Evolutionary conservation across 2,888 invertebrate species (phyloP).

Genomic region (Keiferia lycopersicella): DNA sequence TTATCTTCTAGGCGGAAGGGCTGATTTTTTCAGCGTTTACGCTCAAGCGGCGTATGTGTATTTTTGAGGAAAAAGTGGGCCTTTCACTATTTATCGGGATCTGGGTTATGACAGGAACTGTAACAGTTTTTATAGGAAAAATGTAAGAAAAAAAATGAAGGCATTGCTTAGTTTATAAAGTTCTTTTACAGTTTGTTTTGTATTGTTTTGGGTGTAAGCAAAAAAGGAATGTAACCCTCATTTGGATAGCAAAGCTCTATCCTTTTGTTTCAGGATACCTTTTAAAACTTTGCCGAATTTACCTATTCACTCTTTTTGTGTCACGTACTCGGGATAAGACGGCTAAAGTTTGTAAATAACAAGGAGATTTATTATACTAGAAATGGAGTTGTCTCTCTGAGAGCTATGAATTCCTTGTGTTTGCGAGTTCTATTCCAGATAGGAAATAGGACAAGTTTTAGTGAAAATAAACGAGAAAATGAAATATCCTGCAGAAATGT

Average conservation of each 20-base stretch:
- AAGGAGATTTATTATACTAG: constrained; percentile 23
- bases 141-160: neutral
- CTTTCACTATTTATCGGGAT: neutral
- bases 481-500: neutral
- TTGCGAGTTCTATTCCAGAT: constrained; percentile 18
- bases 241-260: neutral
- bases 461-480: neutral
- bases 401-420: constrained; percentile 19
- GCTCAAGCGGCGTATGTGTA: neutral
- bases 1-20: constrained; percentile 21
- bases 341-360: constrained; percentile 25
- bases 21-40: constrained; percentile 7
- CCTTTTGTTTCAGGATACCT: neutral
- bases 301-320: constrained; percentile 16
- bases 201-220: neutral
- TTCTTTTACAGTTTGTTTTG: neutral
- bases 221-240: neutral
- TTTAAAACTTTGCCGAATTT: constrained; percentile 6
- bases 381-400: constrained; percentile 20
- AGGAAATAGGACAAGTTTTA: constrained; percentile 20
- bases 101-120: constrained; percentile 3
- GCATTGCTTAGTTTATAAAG: neutral
- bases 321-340: constrained; percentile 18
- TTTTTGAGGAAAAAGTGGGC: neutral
- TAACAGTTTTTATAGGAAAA: no score